These are phyloP conservation scores for Pithys albifrons DNA, from an alignment of 2,113 vertebrate species.

Conservation along the genomic window DNA sequence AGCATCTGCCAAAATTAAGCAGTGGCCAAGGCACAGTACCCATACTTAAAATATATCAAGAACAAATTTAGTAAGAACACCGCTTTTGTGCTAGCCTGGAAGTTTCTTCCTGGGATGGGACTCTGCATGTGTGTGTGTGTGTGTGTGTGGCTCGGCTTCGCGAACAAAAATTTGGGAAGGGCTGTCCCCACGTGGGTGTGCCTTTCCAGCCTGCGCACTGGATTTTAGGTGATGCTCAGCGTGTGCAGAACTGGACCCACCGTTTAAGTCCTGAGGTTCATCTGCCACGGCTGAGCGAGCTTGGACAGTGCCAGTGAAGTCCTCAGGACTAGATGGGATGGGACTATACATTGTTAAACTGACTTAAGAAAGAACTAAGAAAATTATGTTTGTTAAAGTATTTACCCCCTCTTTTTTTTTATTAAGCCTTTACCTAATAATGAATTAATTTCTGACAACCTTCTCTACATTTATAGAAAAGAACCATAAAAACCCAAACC, in stretches of 20 bases:
- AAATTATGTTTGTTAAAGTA: neutral
- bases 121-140: no score
- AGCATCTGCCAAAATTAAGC: neutral
- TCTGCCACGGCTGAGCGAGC: no score
- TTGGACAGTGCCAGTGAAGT: no score
- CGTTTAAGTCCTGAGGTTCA: no score
- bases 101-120: neutral
- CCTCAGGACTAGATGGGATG: no score
- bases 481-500: neutral
- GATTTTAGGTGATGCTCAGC: no score
- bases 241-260: no score
- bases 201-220: no score
- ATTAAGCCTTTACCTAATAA: neutral
- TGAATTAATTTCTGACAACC: neutral
- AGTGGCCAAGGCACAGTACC: neutral
- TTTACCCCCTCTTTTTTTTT: no score
- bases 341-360: neutral
- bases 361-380: neutral
- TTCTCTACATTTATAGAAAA: neutral
- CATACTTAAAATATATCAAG: neutral
- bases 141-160: no score
- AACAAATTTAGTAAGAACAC: neutral
- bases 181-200: no score
- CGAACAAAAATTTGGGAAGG: no score
- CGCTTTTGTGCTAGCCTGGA: neutral